Evolutionary conservation across 2,888 invertebrate species (phyloP).

Genomic region (Aromia moschata): DNA sequence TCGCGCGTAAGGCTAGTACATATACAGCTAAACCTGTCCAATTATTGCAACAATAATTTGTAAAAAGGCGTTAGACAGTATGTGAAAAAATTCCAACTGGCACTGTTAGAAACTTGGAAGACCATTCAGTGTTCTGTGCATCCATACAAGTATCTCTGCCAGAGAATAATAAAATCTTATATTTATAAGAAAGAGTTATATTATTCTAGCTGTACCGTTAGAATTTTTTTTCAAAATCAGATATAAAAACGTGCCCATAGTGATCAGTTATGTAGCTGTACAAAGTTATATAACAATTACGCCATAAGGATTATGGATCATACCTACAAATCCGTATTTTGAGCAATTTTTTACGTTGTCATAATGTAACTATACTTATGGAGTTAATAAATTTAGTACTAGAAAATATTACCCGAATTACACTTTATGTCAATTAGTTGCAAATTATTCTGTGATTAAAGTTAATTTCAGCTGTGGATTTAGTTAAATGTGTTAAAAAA

Average conservation of each 20-base stretch:
- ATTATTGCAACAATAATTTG: conserved; percentile 19
- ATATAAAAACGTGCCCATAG: conserved; percentile 45
- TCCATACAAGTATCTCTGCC: conserved; percentile 44
- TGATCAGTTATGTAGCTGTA: conserved; percentile 40
- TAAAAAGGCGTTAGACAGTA: conserved; percentile 12
- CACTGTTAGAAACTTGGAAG: conserved; percentile 56
- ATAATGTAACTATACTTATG: conserved; percentile 9
- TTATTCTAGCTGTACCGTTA: conserved; percentile 46
- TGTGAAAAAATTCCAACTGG: conserved; percentile 41
- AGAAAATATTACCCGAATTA: conserved; percentile 11
- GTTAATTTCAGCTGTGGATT: not conserved
- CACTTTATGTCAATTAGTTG: not conserved
- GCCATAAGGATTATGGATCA: conserved; percentile 36
- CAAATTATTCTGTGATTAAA: not conserved
- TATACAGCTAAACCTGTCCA: conserved; percentile 10
- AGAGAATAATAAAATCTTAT: conserved; percentile 40
- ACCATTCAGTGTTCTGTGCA: conserved; percentile 54
- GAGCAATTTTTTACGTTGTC: conserved; percentile 39
- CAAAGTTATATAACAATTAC: conserved; percentile 40
- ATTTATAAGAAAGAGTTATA: conserved; percentile 29
- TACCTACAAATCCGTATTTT: conserved; percentile 39
- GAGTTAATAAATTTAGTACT: conserved; percentile 8
- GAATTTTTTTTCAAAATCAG: conserved; percentile 35
- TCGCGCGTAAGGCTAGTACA: conserved; percentile 36
- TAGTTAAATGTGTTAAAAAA: not conserved